Evolutionary conservation across 1,140 invertebrate genomes (phyloP).

Genomic region (Philotrypesis tridentata): DNA sequence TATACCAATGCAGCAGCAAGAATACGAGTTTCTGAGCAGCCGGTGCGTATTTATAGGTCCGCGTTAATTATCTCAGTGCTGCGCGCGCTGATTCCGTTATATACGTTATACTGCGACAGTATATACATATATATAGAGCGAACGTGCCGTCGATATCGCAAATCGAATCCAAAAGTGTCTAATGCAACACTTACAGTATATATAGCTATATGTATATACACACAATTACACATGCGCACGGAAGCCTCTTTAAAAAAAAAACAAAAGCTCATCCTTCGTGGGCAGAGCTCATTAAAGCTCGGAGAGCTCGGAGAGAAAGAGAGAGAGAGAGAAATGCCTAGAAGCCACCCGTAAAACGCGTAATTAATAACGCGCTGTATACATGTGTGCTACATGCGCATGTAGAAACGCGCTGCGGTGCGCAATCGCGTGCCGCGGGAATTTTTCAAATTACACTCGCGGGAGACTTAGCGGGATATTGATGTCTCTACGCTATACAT

Average conservation of each 20-base stretch:
- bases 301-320: no score
- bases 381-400: not conserved
- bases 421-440: constrained; percentile 49
- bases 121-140: no score
- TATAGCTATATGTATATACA: no score
- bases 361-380: constrained; percentile 58
- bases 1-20: not conserved
- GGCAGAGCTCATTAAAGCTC: constrained; percentile 56
- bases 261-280: not conserved
- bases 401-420: no score
- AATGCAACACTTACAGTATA: no score
- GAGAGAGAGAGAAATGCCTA: constrained; percentile 51
- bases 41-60: not conserved
- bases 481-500: constrained; percentile 7
- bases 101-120: no score
- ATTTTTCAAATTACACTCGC: constrained; percentile 43
- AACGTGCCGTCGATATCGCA: no score
- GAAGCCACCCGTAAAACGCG: constrained; percentile 55
- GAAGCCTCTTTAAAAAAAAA: no score
- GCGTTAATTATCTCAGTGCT: not conserved
- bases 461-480: constrained; percentile 28
- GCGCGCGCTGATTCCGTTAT: no score
- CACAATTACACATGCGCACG: no score
- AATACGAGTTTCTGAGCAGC: no score
- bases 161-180: no score